Evolutionary conservation across 1,140 invertebrate species (phyloP).

Genomic region (Paramacrobiotus metropolitanus): DNA sequence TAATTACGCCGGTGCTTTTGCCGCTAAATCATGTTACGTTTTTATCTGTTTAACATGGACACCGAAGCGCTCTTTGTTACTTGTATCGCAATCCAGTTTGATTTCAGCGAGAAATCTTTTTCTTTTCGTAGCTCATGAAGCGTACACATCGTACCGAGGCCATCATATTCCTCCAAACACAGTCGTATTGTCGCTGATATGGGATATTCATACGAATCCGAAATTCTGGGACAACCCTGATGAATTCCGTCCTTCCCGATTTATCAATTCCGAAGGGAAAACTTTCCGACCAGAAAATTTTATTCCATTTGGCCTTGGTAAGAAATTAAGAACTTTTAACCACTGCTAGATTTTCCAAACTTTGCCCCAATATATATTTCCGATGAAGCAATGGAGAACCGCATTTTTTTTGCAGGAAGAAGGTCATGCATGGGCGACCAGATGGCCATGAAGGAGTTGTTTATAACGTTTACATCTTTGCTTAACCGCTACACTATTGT

Average conservation of each 20-base stretch:
- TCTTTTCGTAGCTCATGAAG: conserved; percentile 18
- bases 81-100: too few relatives aligned
- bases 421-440: conserved; percentile 78
- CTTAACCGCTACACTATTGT: conserved; percentile 52
- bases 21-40: too few relatives aligned
- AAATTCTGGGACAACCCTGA: conserved; percentile 62
- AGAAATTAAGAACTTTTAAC: not conserved
- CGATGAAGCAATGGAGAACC: too few relatives aligned
- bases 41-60: not conserved
- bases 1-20: too few relatives aligned
- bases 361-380: too few relatives aligned
- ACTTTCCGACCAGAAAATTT: conserved; percentile 60
- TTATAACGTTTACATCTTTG: conserved; percentile 60
- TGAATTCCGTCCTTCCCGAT: conserved; percentile 52
- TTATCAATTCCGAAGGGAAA: conserved; percentile 38
- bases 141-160: conserved; percentile 45
- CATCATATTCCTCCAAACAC: conserved; percentile 53
- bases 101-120: too few relatives aligned
- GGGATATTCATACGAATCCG: conserved; percentile 41
- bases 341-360: too few relatives aligned
- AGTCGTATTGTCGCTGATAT: conserved; percentile 56
- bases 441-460: conserved; percentile 65
- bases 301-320: conserved; percentile 63
- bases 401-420: conserved; percentile 26
- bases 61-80: not conserved